Base-by-base conservation (phyloP, 2,888 invertebrate species). In the Fissipunctia ypsillon region DNA sequence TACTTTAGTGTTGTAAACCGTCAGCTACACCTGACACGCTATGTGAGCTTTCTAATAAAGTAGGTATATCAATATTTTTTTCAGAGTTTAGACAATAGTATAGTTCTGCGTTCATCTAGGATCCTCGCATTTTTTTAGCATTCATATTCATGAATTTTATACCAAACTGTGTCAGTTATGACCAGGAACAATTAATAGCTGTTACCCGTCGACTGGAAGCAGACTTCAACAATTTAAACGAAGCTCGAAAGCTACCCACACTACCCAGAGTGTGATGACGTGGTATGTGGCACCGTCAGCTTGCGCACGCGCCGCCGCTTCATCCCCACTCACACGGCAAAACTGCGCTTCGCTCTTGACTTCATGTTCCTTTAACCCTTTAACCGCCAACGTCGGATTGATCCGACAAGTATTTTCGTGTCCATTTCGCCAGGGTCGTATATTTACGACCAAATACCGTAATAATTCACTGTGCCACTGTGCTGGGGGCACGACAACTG, bases 291-390 rank as follows among this genome's bases (percentile, higher is more conserved):
- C 82, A 57, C 72, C 52, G 59, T 61, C 52, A 28, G 83, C 84
- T 84, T 83, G 78, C 83, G 86, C 90, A 89, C 93, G 87, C 89
- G 93, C 90, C 95, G 95, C 94, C 91, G 94, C 95, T 92, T 92
- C 92, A 88, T 88, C 76, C 85, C 81, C 87, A 74, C 84, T 84
- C 80, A 70, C 83, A 67, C 88, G 71, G 73, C 84, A 61, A 76
- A 76, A 76, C 73, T 73, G 59, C 76, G 86, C 86, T 71, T 87
- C 56, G 50, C 75, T 70, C 60, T 63, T 60, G 16, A 81, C 50
- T 28, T 35, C 48, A 14, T 66, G 22, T 60, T 66, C 28, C 57
- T 60, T 7, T 61, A n/a, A n/a, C n/a, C n/a, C n/a, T n/a, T n/a
- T n/a, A n/a, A n/a, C n/a, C n/a, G n/a, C n/a, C n/a, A n/a, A n/a